phyloP scores from a whole-genome alignment of 2,888 invertebrate genomes.

The Calliphora vomitoria region DNA sequence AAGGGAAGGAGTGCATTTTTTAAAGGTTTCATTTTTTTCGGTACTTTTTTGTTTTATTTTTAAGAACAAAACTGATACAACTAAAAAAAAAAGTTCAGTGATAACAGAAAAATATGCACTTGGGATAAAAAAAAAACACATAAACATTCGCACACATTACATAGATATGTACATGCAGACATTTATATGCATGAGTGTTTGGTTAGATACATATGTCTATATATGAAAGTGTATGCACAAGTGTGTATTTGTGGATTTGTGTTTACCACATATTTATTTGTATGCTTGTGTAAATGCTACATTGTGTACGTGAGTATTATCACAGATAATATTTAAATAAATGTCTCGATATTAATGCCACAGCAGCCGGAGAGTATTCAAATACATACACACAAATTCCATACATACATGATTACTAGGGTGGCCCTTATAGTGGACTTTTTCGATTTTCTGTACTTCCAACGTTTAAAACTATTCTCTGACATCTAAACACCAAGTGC shows the following conservation, averaged over 20 bases:
- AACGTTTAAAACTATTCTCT: too few species aligned
- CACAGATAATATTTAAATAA: constrained; percentile 79
- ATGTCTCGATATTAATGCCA: constrained; percentile 54
- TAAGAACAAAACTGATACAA: constrained; percentile 44
- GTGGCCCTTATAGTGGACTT: too few species aligned
- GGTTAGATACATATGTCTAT: not conserved
- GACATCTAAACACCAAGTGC: too few species aligned
- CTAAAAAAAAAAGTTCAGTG: constrained; percentile 52
- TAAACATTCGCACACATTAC: not conserved
- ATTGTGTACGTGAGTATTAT: constrained; percentile 81
- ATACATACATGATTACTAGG: not conserved
- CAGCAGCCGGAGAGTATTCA: not conserved
- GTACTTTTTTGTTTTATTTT: not conserved
- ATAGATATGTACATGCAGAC: not conserved
- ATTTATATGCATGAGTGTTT: constrained; percentile 23
- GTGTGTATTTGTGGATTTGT: constrained; percentile 4
- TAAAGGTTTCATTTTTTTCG: constrained; percentile 50
- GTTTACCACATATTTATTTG: constrained; percentile 7
- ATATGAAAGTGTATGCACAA: too few species aligned
- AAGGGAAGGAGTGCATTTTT: constrained; percentile 37
- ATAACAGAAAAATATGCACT: constrained; percentile 70
- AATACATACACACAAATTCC: not conserved
- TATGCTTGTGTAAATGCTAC: constrained; percentile 40
- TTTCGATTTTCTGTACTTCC: too few species aligned
- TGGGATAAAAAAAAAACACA: constrained; percentile 52